Evolutionary conservation across 2,888 invertebrate genomes (phyloP).

Genomic region (Alviniconcha strummeri): DNA sequence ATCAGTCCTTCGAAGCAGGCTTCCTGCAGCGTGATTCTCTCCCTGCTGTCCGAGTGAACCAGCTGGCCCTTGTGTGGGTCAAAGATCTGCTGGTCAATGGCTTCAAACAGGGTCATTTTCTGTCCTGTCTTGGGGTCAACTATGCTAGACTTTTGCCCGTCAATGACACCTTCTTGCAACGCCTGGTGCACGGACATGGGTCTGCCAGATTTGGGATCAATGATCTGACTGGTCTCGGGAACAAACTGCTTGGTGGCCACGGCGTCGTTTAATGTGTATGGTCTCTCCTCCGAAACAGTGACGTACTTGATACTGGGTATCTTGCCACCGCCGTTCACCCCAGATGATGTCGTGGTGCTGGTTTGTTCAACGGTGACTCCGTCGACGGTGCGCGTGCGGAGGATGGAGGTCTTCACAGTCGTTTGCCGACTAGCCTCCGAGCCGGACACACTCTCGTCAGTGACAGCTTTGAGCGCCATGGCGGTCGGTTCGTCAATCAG

Average conservation of each 20-base stretch:
- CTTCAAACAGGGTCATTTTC: slow-evolving; percentile 89
- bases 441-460: slow-evolving; percentile 26
- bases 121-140: slow-evolving; percentile 79
- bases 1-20: slow-evolving; percentile 78
- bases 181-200: slow-evolving; percentile 75
- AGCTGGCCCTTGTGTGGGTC: slow-evolving; percentile 89
- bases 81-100: slow-evolving; percentile 90
- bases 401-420: neutral
- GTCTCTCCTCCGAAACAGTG: slow-evolving; percentile 24
- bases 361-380: neutral
- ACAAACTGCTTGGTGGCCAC: slow-evolving; percentile 40
- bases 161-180: slow-evolving; percentile 75
- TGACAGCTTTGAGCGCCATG: slow-evolving; percentile 47
- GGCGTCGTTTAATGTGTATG: slow-evolving; percentile 45
- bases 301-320: slow-evolving; percentile 19
- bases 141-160: slow-evolving; percentile 54
- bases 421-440: neutral
- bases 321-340: slow-evolving; percentile 2
- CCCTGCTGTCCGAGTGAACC: slow-evolving; percentile 78
- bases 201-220: slow-evolving; percentile 55
- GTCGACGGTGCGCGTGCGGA: neutral
- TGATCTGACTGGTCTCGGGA: slow-evolving; percentile 45
- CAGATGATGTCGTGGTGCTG: neutral
- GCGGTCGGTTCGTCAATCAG: slow-evolving; percentile 61
- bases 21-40: slow-evolving; percentile 85